Base-by-base conservation (phyloP, 2,113 vertebrate species). In the Phrynosoma blainvillii region DNA sequence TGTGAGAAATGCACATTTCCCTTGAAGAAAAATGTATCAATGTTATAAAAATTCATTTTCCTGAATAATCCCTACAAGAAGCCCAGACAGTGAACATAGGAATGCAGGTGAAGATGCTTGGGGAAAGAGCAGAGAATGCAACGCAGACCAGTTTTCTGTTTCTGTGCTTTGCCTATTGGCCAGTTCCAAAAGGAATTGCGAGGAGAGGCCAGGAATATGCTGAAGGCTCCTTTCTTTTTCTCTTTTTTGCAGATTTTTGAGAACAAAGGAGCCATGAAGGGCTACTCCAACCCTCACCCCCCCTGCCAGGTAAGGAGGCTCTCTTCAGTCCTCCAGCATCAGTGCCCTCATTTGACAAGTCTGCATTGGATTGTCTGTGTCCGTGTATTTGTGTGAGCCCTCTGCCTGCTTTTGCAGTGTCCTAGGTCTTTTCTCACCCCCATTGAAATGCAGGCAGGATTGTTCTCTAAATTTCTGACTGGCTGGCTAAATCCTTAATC, bases 211-310 rank as follows among this genome's bases (percentile, higher is more conserved):
- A 36, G 54, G 47, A 14, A 30, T 30, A 1, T 47, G 56, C 40
- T 13, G 6, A 83, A 87, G 68, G 56, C 85, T 62, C 27, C 79
- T 85, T 36, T 36, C 36, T 36, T 36, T 36, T 2, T 79, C 2
- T 90, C 85, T 82, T 10, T 47, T 85, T 91, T 71, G 0, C 81
- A 99, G 99, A 99, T 99, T 89, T 99, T 99, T 92, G 99, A 99
- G 95, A 99, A 99, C 96, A 99, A 99, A 96, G 99, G 99, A 73
- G 97, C 97, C 0, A 98, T 97, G 98, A 99, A 99, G 99, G 99
- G 99, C 85, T 99, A 98, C 7, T 99, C 99, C 68, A 99, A 99
- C 91, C 98, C 98, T 0, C 98, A 99, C 78, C 99, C 99, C 27
- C 99, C 99, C 94, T 99, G 99, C 95, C 99, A 99, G 98, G 99